These are phyloP conservation scores for Pelodytes ibericus DNA, from an alignment of 2,797 vertebrate species.

Conservation along the genomic window DNA sequence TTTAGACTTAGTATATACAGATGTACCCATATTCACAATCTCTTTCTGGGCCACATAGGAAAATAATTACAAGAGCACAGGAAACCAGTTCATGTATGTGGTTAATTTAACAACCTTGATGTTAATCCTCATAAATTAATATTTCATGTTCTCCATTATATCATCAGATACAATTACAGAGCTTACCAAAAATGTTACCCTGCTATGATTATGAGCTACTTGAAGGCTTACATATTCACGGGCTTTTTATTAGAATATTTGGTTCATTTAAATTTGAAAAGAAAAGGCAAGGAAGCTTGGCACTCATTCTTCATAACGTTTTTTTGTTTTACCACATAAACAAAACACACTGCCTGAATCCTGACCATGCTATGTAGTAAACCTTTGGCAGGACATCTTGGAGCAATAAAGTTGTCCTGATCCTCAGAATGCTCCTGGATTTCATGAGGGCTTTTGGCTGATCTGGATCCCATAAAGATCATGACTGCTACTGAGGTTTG, in stretches of 20 bases:
- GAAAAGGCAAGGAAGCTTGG: slow-evolving; percentile 20
- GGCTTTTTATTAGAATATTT: slow-evolving; percentile 38
- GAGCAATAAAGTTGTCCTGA: slow-evolving; percentile 51
- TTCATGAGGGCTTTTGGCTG: slow-evolving; percentile 52
- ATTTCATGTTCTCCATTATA: slow-evolving; percentile 36
- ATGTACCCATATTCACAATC: background rate
- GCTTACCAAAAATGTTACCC: slow-evolving; percentile 24
- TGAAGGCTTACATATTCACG: slow-evolving; percentile 13
- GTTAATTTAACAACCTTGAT: slow-evolving; percentile 41
- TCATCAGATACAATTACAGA: slow-evolving; percentile 41
- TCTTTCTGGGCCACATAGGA: slow-evolving; percentile 5
- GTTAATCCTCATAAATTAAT: slow-evolving; percentile 45
- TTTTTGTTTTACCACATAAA: slow-evolving; percentile 47
- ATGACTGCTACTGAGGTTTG: slow-evolving; percentile 54
- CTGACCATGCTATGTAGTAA: slow-evolving; percentile 49
- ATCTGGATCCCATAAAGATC: slow-evolving; percentile 46
- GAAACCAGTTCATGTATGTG: slow-evolving; percentile 36
- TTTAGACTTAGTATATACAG: no score
- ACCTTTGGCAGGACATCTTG: slow-evolving; percentile 55
- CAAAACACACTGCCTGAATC: slow-evolving; percentile 46
- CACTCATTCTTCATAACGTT: slow-evolving; percentile 15
- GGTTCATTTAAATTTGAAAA: slow-evolving; percentile 9
- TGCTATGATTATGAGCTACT: slow-evolving; percentile 23
- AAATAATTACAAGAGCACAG: slow-evolving; percentile 32
- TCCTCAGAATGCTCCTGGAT: slow-evolving; percentile 46